These are phyloP conservation scores for Sarcophilus harrisii DNA, from an alignment of 2,797 vertebrate species.

Conservation along the genomic window DNA sequence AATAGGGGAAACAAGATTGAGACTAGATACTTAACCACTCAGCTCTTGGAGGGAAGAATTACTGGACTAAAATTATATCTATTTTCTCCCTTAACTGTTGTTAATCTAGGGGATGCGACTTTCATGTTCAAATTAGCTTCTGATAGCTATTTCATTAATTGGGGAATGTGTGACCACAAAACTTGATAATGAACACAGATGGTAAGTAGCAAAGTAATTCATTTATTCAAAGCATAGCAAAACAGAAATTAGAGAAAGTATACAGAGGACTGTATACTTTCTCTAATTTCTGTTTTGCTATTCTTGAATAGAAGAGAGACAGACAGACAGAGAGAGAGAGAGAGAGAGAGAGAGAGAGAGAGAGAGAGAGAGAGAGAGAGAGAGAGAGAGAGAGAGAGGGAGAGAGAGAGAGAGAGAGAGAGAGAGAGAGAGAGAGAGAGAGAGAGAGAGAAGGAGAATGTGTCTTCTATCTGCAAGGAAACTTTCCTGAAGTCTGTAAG, in stretches of 20 bases:
- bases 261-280: background rate
- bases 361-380: background rate
- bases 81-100: background rate
- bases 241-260: background rate
- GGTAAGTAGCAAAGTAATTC: background rate
- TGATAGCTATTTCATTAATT: background rate
- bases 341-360: no score
- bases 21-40: background rate
- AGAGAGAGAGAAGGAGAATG: background rate
- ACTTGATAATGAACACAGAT: background rate
- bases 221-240: background rate
- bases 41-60: background rate
- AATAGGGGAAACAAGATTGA: background rate
- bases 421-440: background rate
- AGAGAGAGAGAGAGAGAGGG: no score
- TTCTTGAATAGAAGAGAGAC: no score
- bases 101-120: background rate
- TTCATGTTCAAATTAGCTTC: background rate
- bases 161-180: background rate
- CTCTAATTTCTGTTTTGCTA: no score
- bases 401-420: no score
- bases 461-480: background rate
- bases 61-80: background rate
- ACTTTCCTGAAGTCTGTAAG: background rate
- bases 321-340: no score